Conservation (phyloP, 2,113 vertebrate genomes). For the Danionella cerebrum region DNA sequence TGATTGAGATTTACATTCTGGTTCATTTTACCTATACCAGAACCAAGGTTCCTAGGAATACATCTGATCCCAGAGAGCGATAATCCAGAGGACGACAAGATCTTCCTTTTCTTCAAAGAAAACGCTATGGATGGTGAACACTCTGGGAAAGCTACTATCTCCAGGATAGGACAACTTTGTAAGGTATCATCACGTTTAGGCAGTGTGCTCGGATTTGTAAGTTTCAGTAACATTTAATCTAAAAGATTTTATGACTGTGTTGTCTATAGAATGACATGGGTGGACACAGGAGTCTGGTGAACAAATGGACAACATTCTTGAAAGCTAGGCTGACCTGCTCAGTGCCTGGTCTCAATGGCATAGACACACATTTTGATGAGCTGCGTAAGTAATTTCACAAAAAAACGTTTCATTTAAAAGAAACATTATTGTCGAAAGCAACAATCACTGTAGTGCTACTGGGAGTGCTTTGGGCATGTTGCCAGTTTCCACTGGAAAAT, state of each 20-base stretch:
- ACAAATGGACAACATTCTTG: conserved; percentile 97
- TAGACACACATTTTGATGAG: conserved; percentile 95
- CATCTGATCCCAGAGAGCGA: conserved; percentile 93
- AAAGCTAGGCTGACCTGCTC: conserved; percentile 92
- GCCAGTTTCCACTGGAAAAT: not conserved
- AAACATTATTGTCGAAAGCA: not conserved
- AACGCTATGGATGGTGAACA: conserved; percentile 95
- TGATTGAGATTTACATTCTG: conserved; percentile 25
- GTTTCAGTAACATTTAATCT: too few species aligned
- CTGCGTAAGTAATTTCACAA: conserved; percentile 74
- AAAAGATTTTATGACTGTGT: not conserved
- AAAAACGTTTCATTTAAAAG: not conserved
- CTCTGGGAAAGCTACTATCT: conserved; percentile 89
- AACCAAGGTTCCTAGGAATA: conserved; percentile 84
- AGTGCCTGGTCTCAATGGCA: conserved; percentile 88
- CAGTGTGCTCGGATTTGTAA: too few species aligned
- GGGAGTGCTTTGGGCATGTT: not conserved
- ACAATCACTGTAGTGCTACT: not conserved
- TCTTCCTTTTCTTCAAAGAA: conserved; percentile 98
- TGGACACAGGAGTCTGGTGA: conserved; percentile 92
- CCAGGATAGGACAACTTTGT: conserved; percentile 96
- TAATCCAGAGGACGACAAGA: conserved; percentile 96
- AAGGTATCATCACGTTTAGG: conserved; percentile 72
- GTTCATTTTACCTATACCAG: conserved; percentile 49
- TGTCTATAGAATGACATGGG: conserved; percentile 86